Base-by-base conservation (phyloP, 2,888 invertebrate species). In the Amaurobius ferox region DNA sequence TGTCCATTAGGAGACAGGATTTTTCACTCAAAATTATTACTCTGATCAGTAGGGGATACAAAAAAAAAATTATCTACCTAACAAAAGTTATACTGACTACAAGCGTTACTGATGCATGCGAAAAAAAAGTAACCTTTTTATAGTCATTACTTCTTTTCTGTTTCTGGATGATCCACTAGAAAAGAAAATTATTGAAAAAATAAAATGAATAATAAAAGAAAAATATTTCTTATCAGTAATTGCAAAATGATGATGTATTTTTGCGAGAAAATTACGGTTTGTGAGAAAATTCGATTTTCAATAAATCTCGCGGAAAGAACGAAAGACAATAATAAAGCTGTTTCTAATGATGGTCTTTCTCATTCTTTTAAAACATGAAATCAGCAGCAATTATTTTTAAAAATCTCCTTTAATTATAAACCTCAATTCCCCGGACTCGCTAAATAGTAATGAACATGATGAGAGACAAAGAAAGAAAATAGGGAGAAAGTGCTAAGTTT, bases 211-310 rank as follows among this genome's bases (percentile, higher is more conserved):
- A 70, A 48, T 29, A 77, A n/a, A 39, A 67, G 30, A 23, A 74
- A 73, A 40, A 29, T 23, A 28, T 67, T 74, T 68, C 30, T 40
- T 35, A 62, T 32, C 28, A 35, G 74, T 81, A 81, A 81, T 81
- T 81, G 74, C 81, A 76, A 76, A 76, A 81, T 81, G 76, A 81
- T 81, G 70, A 76, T 30, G 40, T 28, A 28, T 44, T 76, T 76
- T 62, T 32, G 13, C 26, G n/a, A 35, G 7, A 39, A 64, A 79
- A 61, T 67, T 73, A 26, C 16, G 40, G 73, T 80, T 74, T 67
- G 67, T 35, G 28, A 72, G 44, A 71, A 72, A 72, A 48, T 72
- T 66, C 66, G 72, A 79, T 79, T 79, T 79, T 64, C 64, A 64
- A 40, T 35, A 19, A 70, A 67, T 19, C 16, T 35, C n/a, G 32